phyloP scores from a whole-genome alignment of 2,888 invertebrate genomes.

The Epistrophella euchroma region DNA sequence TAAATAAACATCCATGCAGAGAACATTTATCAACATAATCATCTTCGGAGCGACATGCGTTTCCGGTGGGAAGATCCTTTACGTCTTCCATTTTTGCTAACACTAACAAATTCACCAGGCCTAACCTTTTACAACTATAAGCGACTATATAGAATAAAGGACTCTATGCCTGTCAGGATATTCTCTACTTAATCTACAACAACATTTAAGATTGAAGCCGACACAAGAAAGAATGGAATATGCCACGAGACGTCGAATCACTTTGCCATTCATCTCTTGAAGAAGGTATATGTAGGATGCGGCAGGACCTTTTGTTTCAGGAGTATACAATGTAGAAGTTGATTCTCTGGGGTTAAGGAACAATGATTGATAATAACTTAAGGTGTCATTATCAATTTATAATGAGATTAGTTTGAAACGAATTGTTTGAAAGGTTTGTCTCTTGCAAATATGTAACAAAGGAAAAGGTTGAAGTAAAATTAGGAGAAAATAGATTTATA shows the following conservation, averaged over 20 bases:
- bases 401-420: slow-evolving; percentile 57
- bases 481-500: background rate
- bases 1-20: slow-evolving; percentile 70
- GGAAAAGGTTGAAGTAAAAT: background rate
- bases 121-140: background rate
- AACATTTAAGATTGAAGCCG: slow-evolving; percentile 28
- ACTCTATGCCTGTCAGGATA: slow-evolving; percentile 43
- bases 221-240: slow-evolving; percentile 53
- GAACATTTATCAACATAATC: slow-evolving; percentile 72
- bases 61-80: slow-evolving; percentile 52
- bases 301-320: slow-evolving; percentile 14
- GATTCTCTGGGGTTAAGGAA: slow-evolving; percentile 33
- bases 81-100: background rate
- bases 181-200: slow-evolving; percentile 23
- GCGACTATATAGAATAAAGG: background rate
- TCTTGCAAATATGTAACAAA: background rate
- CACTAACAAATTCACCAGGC: slow-evolving; percentile 10
- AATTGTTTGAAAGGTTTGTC: slow-evolving; percentile 36
- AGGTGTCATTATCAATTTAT: slow-evolving; percentile 69
- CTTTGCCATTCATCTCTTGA: slow-evolving; percentile 20
- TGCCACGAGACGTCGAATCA: slow-evolving; percentile 45
- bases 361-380: slow-evolving; percentile 70
- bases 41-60: slow-evolving; percentile 66
- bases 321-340: background rate
- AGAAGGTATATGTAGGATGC: background rate